Evolutionary conservation across 2,113 vertebrate species (phyloP).

Genomic region (Pyrgilauda ruficollis): DNA sequence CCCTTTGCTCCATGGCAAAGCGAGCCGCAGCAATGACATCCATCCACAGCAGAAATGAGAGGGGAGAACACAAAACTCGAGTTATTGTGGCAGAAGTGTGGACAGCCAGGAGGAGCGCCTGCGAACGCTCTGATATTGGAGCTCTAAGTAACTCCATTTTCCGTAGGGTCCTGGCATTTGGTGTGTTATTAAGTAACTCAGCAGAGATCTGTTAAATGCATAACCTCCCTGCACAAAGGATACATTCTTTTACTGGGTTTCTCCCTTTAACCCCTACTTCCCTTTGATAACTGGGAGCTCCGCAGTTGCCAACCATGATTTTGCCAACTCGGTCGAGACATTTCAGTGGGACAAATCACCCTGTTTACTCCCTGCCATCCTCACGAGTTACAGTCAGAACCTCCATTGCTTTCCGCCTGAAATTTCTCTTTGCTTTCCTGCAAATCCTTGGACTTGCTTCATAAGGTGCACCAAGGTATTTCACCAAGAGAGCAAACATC

Average conservation of each 20-base stretch:
- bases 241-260: not conserved
- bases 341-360: not conserved
- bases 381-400: not conserved
- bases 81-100: not conserved
- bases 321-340: not conserved
- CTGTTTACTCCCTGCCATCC: not conserved
- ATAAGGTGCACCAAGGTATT: not conserved
- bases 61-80: not conserved
- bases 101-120: not conserved
- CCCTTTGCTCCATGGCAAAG: not conserved
- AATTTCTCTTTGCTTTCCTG: not conserved
- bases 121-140: not conserved
- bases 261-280: not conserved
- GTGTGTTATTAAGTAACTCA: not conserved
- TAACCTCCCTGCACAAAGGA: constrained; percentile 7
- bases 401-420: not conserved
- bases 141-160: not conserved
- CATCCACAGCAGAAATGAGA: not conserved
- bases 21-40: not conserved
- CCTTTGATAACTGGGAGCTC: not conserved
- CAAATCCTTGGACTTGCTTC: not conserved
- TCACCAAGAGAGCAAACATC: not conserved
- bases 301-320: not conserved
- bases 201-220: not conserved
- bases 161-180: not conserved